phyloP scores from a whole-genome alignment of 2,888 invertebrate species.

The Tubulanus polymorphus region DNA sequence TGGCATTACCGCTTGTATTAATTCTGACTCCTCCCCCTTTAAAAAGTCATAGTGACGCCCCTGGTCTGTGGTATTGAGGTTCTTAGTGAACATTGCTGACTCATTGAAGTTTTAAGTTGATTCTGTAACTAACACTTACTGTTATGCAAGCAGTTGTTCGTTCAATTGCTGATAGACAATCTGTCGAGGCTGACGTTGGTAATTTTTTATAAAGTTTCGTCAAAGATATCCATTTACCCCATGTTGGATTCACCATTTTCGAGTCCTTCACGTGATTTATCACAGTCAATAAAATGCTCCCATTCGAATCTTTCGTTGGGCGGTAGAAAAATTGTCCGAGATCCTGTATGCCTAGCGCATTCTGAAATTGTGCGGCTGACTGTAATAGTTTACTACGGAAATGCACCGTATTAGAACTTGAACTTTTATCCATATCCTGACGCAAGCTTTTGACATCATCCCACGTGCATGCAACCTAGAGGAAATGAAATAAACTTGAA shows the following conservation, averaged over 20 bases:
- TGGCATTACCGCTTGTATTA: no score
- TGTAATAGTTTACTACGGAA: slow-evolving; percentile 87
- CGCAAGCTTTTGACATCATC: slow-evolving; percentile 87
- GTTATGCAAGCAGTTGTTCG: no score
- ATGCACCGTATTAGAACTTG: slow-evolving; percentile 80
- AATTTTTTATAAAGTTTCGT: slow-evolving; percentile 75
- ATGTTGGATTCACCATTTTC: slow-evolving; percentile 71
- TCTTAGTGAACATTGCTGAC: no score
- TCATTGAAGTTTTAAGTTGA: no score
- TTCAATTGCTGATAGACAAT: no score
- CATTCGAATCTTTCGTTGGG: slow-evolving; percentile 80
- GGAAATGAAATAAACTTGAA: no score
- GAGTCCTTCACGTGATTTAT: slow-evolving; percentile 71
- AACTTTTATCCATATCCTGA: slow-evolving; percentile 92
- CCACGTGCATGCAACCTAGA: slow-evolving; percentile 89
- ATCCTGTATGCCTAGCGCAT: slow-evolving; percentile 84
- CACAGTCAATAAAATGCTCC: slow-evolving; percentile 85
- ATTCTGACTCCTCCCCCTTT: no score
- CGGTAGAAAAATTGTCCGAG: slow-evolving; percentile 91
- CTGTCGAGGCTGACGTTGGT: slow-evolving; percentile 53
- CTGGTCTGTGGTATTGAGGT: no score
- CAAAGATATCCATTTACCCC: slow-evolving; percentile 87
- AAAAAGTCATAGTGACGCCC: no score
- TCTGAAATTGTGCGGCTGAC: slow-evolving; percentile 89
- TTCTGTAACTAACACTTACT: no score